Conservation (phyloP, 2,888 invertebrate species). For the Notodonta ziczac region DNA sequence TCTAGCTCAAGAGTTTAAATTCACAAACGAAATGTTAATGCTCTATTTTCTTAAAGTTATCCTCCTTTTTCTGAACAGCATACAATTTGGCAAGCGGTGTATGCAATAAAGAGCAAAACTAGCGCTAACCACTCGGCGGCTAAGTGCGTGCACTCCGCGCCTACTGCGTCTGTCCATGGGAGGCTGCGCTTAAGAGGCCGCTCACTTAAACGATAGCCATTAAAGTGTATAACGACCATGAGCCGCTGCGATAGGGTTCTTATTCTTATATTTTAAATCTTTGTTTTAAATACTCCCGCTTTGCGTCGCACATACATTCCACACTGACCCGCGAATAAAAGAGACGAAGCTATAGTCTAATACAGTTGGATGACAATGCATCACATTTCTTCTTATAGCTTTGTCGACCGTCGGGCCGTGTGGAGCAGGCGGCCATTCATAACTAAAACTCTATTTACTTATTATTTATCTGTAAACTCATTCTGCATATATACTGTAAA, state of each 20-base stretch:
- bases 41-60: conserved; percentile 12
- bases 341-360: no score
- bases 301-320: no score
- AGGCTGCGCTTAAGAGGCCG: neutral
- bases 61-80: conserved; percentile 7
- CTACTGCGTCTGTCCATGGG: conserved; percentile 7
- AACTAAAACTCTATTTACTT: no score
- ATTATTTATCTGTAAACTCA: no score
- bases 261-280: neutral
- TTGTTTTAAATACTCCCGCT: no score
- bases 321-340: no score
- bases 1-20: no score
- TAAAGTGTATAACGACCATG: neutral
- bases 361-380: no score
- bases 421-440: no score
- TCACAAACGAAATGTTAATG: neutral
- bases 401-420: no score
- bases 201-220: neutral
- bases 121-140: neutral
- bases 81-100: neutral
- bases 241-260: neutral
- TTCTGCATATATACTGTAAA: no score
- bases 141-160: conserved; percentile 14
- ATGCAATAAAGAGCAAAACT: neutral
- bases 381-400: no score